Evolutionary conservation across 2,797 vertebrate species (phyloP), one percentile per base, ranked within the genome.

Genomic region (Hydrolagus colliei): DNA sequence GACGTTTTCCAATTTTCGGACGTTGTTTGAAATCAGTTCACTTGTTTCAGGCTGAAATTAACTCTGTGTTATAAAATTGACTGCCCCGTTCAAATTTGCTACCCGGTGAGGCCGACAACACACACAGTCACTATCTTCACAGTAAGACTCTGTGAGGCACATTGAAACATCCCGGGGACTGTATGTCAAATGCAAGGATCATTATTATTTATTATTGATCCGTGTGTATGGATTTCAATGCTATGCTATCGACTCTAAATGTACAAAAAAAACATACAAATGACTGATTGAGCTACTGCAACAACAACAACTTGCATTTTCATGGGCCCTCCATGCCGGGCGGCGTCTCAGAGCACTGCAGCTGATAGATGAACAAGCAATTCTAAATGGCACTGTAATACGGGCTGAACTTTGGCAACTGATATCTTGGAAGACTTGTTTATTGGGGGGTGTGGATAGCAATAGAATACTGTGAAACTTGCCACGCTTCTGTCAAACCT

Each of bases 181-280:
- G 41, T 52, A 52, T 52, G 6, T 52, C 3, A 52, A 52, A 52
- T 52, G 41, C 6, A 52, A 52, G 41, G 41, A 52, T 52, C 41
- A 52, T 52, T 52, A 52, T 52, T 52, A 52, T 52, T 52, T 52
- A 52, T 52, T 52, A 1, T 52, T 71, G 68, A 84, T 71, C 32
- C 65, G 41, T 52, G 65, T 16, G 68, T 52, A 84, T 84, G 79
- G 68, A 84, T 63, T 35, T 84, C 27, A 84, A 35, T 32, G 79
- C 65, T 41, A 71, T 41, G 27, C 79, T 63, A 84, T 71, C 65
- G 16, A 1, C 7, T 84, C 79, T 84, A 84, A 84, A 84, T 84
- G 71, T 68, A 41, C 79, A 63, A 68, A 52, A 71, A 12, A 84
- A 63, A 71, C 32, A 68, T 68, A 9, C 12, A 32, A 71, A 71